These are phyloP conservation scores for Thaumatotibia leucotreta DNA, from an alignment of 1,140 invertebrate genomes.

Conservation along the genomic window DNA sequence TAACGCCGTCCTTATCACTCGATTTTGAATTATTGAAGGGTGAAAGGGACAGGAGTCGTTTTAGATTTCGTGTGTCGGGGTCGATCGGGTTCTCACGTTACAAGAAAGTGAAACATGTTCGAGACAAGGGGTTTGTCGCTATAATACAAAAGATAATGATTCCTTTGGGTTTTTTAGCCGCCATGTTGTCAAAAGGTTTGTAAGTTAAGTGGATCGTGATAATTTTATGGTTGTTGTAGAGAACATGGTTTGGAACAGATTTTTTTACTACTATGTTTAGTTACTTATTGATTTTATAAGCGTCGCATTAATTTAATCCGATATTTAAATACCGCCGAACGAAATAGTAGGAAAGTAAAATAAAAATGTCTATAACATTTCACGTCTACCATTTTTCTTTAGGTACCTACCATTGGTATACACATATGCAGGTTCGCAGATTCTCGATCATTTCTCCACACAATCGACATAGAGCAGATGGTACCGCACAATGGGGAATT, in stretches of 20 bases:
- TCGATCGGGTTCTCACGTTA: conserved; percentile 40
- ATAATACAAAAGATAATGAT: conserved; percentile 14
- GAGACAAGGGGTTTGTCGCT: conserved; percentile 45
- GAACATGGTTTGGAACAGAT: background rate
- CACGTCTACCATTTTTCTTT: too few species aligned
- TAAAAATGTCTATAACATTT: too few species aligned
- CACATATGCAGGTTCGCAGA: too few species aligned
- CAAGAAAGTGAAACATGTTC: conserved; percentile 38
- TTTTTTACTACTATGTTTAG: background rate
- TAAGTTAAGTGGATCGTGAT: background rate
- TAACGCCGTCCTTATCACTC: background rate
- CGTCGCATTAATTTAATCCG: too few species aligned
- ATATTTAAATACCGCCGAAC: background rate
- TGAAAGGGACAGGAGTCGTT: background rate
- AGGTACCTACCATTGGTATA: too few species aligned
- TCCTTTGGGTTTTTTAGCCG: background rate
- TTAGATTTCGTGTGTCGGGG: background rate
- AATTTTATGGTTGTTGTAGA: background rate
- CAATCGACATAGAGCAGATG: too few species aligned
- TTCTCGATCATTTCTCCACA: too few species aligned
- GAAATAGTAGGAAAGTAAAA: too few species aligned
- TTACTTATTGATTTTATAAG: too few species aligned
- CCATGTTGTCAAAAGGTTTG: background rate
- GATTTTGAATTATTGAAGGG: background rate
- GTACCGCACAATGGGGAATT: too few species aligned